Percentiles rank a stretch among this genome's conserved stretches.
These are phyloP conservation scores for Phataginus tetradactyla DNA, from an alignment of 2,797 vertebrate species.

Conservation along the genomic window DNA sequence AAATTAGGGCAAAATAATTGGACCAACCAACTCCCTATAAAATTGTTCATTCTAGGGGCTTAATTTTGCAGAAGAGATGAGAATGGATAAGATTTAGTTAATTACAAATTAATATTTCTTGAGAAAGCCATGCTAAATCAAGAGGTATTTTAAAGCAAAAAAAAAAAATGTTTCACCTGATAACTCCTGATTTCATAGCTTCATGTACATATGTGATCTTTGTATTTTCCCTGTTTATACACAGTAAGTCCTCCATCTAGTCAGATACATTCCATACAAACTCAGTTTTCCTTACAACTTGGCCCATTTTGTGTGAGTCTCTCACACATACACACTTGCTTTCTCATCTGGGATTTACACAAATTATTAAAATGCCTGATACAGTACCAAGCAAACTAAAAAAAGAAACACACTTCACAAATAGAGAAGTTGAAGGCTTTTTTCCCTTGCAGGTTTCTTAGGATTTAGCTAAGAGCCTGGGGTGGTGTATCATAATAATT, in stretches of 20 bases:
- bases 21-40: not conserved
- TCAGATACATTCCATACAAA: not conserved
- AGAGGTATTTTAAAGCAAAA: not conserved
- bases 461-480: conserved; percentile 3
- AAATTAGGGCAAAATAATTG: not conserved
- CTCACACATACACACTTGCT: not conserved
- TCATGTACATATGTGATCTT: not conserved
- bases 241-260: not conserved
- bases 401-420: not conserved
- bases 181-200: not conserved
- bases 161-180: not conserved
- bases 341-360: conserved; percentile 26
- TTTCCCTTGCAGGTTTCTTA: not conserved
- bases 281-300: not conserved
- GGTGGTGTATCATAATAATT: conserved; percentile 42
- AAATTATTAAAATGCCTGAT: not conserved
- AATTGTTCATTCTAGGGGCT: conserved; percentile 9
- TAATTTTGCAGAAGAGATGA: conserved; percentile 33
- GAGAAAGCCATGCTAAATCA: not conserved
- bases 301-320: not conserved
- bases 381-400: not conserved
- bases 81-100: conserved; percentile 5
- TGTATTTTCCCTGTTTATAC: not conserved
- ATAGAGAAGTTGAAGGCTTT: not conserved
- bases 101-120: conserved; percentile 6